phyloP scores from a whole-genome alignment of 1,140 invertebrate genomes.

The Galendromus occidentalis region DNA sequence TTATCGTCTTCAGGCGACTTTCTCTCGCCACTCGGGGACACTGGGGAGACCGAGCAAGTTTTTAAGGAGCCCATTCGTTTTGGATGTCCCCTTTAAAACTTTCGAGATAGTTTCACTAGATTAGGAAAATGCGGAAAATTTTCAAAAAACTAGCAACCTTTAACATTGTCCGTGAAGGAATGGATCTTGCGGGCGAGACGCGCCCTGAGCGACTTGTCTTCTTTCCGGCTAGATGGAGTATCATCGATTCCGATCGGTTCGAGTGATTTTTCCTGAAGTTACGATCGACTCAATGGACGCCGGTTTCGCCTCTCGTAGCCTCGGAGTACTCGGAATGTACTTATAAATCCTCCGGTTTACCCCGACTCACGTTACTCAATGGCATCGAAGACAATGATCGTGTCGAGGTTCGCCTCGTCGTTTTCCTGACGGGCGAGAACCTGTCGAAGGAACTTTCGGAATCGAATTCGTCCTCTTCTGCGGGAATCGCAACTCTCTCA shows the following conservation, averaged over 20 bases:
- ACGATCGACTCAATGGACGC: neutral
- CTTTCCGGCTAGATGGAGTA: constrained; percentile 15
- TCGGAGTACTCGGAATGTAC: neutral
- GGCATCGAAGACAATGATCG: neutral
- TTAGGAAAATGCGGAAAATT: too few species aligned
- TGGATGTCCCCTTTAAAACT: too few species aligned
- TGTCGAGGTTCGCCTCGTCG: constrained; percentile 15
- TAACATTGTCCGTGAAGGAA: constrained; percentile 18
- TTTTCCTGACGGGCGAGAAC: constrained; percentile 19
- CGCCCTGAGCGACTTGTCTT: constrained; percentile 16
- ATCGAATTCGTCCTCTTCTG: constrained; percentile 1
- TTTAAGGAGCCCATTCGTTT: too few species aligned
- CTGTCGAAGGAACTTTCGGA: constrained; percentile 6
- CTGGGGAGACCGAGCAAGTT: too few species aligned
- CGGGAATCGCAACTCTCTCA: neutral
- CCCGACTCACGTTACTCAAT: neutral
- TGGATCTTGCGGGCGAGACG: constrained; percentile 16
- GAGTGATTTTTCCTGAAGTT: neutral
- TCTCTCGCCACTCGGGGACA: too few species aligned
- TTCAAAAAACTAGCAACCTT: neutral
- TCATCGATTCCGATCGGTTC: neutral
- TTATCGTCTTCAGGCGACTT: neutral
- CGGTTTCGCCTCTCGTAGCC: neutral
- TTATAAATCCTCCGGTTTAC: too few species aligned
- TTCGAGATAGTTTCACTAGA: too few species aligned